Base-by-base conservation (phyloP, 2,113 vertebrate genomes). In the Chlorodrepanis virens region DNA sequence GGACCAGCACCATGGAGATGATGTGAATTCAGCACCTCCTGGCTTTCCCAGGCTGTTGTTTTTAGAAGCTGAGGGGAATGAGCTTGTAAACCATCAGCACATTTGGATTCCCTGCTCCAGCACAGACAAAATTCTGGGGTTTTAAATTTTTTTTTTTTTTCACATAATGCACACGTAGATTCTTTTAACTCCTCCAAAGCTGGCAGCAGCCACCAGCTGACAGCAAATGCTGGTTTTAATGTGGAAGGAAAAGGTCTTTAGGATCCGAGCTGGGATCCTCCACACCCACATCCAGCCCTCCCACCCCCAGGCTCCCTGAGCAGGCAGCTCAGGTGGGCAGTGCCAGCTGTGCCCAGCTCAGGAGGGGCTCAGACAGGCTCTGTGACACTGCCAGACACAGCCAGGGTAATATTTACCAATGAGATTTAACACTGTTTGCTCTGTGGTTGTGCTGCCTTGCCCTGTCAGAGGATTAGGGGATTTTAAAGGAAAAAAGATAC, bases 1-100 rank as follows among this genome's bases (percentile, higher is more conserved):
- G 65, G 33, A 37, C 12, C 11, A 64, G 14, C 1, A 0, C 64
- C 4, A 1, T 2, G 4, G 22, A n/a, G 39, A 1, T 39, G 25
- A 17, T 68, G 70, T 52, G 82, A 42, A 39, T 35, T 24, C 15
- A 72, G n/a, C 44, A 42, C 35, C 31, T 68, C 59, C 56, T 56
- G 64, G 18, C 69, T 40, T 37, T 94, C 6, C 61, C 10, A 8
- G 0, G 0, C 17, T 1, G 0, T 44, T 42, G 35, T 59, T 47
- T 63, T 91, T 3, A 44, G n/a, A 45, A 33, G 9, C 75, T 86
- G 63, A 71, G 76, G 71, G 15, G 59, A 49, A 25, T 1, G 29
- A 83, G 9, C 4, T 0, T 6, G 54, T 19, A 65, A 80, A 14
- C 63, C 24, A 1, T 0, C 22, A 54, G 37, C 37, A 4, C 2